Evolutionary conservation across 2,888 invertebrate species (phyloP).

Genomic region (Exephanes ischioxanthus): DNA sequence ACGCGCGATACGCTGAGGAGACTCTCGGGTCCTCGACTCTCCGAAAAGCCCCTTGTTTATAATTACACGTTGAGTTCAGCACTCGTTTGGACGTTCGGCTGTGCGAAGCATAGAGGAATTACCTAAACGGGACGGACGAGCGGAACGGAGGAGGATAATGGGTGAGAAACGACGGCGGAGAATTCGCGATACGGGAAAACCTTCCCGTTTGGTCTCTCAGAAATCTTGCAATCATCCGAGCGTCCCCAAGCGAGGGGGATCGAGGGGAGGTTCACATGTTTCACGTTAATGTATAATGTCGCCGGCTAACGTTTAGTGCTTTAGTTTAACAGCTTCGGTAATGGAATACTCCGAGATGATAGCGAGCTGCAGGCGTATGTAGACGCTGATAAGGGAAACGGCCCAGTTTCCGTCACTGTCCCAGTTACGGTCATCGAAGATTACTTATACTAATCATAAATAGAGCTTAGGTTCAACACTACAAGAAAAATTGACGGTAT

Average conservation of each 20-base stretch:
- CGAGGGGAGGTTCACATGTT: constrained; percentile 16
- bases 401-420: no score
- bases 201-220: constrained; percentile 19
- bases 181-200: constrained; percentile 36
- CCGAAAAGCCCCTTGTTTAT: constrained; percentile 29
- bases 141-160: background rate
- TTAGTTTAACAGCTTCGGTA: constrained; percentile 1
- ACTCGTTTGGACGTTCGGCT: constrained; percentile 40
- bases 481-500: no score
- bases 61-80: constrained; percentile 43
- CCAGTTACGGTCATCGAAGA: no score
- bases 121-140: constrained; percentile 35
- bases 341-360: constrained; percentile 10
- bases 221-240: constrained; percentile 26
- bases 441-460: no score
- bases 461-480: no score
- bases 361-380: background rate
- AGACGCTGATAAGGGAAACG: no score
- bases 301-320: constrained; percentile 9
- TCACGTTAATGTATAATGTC: constrained; percentile 20
- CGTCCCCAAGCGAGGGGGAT: background rate
- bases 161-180: background rate
- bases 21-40: background rate
- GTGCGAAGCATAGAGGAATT: constrained; percentile 22
- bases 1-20: background rate